Evolutionary conservation across 2,113 vertebrate species (phyloP).

Genomic region (Sus scrofa): DNA sequence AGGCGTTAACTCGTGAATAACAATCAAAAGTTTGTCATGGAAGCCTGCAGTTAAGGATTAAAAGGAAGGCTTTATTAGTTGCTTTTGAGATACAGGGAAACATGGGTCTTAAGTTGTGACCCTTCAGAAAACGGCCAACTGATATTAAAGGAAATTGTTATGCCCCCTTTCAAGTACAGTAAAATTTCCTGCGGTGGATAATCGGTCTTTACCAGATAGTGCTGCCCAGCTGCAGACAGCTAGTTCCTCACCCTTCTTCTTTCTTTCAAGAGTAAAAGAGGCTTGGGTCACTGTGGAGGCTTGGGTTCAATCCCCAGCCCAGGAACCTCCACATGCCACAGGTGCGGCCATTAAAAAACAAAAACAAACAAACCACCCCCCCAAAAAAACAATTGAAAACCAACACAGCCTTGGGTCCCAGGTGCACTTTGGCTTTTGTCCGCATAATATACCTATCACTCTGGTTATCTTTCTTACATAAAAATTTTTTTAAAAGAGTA

Average conservation of each 20-base stretch:
- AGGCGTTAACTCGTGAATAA: slow-evolving; percentile 55
- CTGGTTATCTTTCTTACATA: no score
- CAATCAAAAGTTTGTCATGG: slow-evolving; percentile 44
- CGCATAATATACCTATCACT: no score
- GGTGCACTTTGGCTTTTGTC: no score
- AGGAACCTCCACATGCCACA: not conserved
- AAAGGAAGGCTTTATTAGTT: slow-evolving; percentile 23
- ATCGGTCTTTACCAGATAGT: not conserved
- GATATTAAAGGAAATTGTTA: not conserved
- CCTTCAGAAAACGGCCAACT: slow-evolving; percentile 25
- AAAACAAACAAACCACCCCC: no score
- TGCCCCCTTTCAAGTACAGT: not conserved
- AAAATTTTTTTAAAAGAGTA: not conserved
- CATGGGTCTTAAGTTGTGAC: no score
- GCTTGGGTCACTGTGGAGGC: not conserved
- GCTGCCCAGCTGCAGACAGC: not conserved
- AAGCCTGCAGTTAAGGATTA: slow-evolving; percentile 68
- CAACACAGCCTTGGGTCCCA: no score
- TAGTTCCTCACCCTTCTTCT: not conserved
- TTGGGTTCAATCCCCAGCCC: not conserved
- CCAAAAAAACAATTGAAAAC: no score
- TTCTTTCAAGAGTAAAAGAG: not conserved
- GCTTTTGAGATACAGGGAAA: slow-evolving; percentile 16
- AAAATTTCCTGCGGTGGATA: not conserved
- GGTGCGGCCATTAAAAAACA: no score